Evolutionary conservation across 1,140 invertebrate genomes (phyloP), one percentile per base, ranked within the genome.

Genomic region (Hestina assimilis): DNA sequence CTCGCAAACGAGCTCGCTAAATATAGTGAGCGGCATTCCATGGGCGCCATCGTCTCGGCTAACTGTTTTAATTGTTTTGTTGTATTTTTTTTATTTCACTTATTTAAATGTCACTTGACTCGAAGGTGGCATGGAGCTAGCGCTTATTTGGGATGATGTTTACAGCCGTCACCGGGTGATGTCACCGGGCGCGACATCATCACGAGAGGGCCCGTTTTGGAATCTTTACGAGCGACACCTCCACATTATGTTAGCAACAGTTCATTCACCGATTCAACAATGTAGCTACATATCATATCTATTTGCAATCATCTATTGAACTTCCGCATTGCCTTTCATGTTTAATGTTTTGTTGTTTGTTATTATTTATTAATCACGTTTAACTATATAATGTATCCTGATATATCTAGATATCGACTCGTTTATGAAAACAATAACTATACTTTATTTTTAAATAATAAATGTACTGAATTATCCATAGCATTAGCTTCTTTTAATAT

Each of bases 161-260:
- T 64, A 63, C 45, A n/a, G 29, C 62, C 63, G 65, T 74, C 69
- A 63, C 42, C 28, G 46, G 71, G 63, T 85, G 82, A 85, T 82
- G 79, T 85, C 82, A 85, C 69, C 77, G 55, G 46, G 40, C 62
- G 40, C 60, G 71, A 59, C 75, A 80, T 73, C 71, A 75, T 64
- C 69, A 59, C 45, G 58, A 67, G 59, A 64, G 60, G 73, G 75
- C 75, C 81, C 60, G 69, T 75, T 86, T 81, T 79, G 79, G 79
- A 72, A 73, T 69, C 69, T 82, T 86, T 84, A 84, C 73, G 83
- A 84, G 70, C 74, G 54, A 82, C 83, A 82, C 79, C 81, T 80
- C 79, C 81, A 83, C 81, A 83, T 55, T 52, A 59, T 75, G 68
- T 79, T 76, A 57, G 72, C 64, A 69, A 41, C 64, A 71, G 83